phyloP scores from a whole-genome alignment of 2,797 vertebrate genomes.

The Parauchenoglanis ngamensis region DNA sequence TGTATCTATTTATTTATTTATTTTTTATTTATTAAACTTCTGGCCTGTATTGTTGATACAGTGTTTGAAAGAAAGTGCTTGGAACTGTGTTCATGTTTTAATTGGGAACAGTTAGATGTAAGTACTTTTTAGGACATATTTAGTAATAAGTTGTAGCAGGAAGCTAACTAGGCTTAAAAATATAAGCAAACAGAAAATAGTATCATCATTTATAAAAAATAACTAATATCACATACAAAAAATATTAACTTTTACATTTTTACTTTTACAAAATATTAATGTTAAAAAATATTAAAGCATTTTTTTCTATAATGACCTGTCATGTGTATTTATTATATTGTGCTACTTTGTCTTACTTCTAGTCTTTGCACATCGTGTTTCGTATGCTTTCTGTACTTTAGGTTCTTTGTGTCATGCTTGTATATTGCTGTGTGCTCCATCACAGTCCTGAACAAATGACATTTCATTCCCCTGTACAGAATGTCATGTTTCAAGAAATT shows the following conservation, averaged over 20 bases:
- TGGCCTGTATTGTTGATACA: too few relatives aligned
- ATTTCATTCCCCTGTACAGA: conserved; percentile 21
- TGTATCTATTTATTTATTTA: too few relatives aligned
- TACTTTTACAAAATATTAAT: not conserved
- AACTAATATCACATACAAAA: too few relatives aligned
- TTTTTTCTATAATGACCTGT: not conserved
- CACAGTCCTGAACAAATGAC: conserved; percentile 16
- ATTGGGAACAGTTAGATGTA: not conserved
- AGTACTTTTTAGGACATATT: not conserved
- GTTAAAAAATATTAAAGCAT: too few relatives aligned
- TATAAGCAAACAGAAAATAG: not conserved
- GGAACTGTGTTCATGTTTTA: too few relatives aligned
- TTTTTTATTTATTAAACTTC: too few relatives aligned
- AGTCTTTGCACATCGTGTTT: not conserved
- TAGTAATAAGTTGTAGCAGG: not conserved
- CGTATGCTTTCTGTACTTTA: not conserved
- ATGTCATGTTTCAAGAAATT: not conserved
- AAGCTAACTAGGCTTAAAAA: not conserved
- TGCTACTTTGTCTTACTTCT: not conserved
- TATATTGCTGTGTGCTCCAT: not conserved
- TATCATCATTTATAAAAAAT: not conserved
- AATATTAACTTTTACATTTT: too few relatives aligned
- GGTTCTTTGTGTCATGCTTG: not conserved
- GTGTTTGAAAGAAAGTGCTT: too few relatives aligned
- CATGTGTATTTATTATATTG: not conserved